Conservation (phyloP, 37 sponge, comb jelly and placozoan species). For the Halichondria panicea region DNA sequence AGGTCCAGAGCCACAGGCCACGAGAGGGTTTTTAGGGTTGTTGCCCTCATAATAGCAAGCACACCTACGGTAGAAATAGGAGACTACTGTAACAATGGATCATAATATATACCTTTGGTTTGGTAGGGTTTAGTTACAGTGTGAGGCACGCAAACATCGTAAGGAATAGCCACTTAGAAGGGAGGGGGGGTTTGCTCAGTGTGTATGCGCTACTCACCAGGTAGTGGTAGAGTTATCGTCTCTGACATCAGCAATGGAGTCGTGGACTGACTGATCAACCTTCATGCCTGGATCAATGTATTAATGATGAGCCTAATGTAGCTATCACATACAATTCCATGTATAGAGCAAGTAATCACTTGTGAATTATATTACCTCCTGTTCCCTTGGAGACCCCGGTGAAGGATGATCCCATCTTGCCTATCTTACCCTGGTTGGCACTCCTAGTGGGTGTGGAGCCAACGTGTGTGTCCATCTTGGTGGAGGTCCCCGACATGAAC, state of each 20-base stretch:
- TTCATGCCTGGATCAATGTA: slow-evolving; percentile 41
- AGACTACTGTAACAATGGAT: background rate
- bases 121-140: background rate
- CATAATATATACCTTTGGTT: background rate
- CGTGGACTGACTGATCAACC: slow-evolving; percentile 50
- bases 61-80: slow-evolving; percentile 52
- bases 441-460: slow-evolving; percentile 31
- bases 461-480: slow-evolving; percentile 19
- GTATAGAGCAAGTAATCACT: background rate
- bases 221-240: slow-evolving; percentile 42
- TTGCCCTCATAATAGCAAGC: slow-evolving; percentile 51
- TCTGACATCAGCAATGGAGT: slow-evolving; percentile 66
- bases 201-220: slow-evolving; percentile 35
- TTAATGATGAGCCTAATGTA: background rate
- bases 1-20: slow-evolving; percentile 44
- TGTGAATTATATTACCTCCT: slow-evolving; percentile 13
- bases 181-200: background rate
- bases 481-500: slow-evolving; percentile 51
- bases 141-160: background rate
- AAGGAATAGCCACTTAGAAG: background rate
- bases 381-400: slow-evolving; percentile 36
- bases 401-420: slow-evolving; percentile 52
- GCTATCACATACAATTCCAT: background rate
- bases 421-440: slow-evolving; percentile 2
- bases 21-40: slow-evolving; percentile 68